A percentile compares a stretch with the other conserved stretches of the same genome.
phyloP scores from a whole-genome alignment of 2,113 vertebrate species.

The Illadopsis cleaveri region DNA sequence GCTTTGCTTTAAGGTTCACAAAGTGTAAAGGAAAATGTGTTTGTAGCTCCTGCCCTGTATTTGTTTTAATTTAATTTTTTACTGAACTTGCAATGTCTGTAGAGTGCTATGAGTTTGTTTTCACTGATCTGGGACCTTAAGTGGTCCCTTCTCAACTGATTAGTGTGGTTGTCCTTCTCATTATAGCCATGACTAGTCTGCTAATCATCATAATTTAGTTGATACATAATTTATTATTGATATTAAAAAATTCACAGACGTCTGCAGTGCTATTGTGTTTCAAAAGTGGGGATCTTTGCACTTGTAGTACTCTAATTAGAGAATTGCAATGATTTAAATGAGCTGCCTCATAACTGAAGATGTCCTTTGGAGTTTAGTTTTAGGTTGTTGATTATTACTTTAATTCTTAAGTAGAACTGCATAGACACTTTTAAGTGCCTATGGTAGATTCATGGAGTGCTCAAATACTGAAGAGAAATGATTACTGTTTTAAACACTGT shows the following conservation, averaged over 20 bases:
- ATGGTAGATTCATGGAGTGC: neutral
- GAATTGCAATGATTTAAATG: neutral
- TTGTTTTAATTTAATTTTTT: neutral
- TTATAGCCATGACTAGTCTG: neutral
- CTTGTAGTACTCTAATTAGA: neutral
- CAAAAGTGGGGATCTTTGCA: neutral
- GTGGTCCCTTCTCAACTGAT: neutral
- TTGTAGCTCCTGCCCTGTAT: neutral
- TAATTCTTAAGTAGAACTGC: neutral
- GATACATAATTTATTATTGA: neutral
- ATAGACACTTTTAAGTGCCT: neutral
- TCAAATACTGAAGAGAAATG: neutral
- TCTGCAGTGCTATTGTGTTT: neutral
- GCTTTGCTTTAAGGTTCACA: neutral
- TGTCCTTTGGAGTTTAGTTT: neutral
- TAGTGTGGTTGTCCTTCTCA: neutral
- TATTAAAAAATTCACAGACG: neutral
- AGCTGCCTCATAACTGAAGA: neutral
- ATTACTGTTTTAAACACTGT: neutral
- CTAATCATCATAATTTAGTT: neutral
- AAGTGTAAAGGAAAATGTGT: neutral
- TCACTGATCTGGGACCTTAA: neutral
- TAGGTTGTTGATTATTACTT: neutral
- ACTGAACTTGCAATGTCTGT: neutral
- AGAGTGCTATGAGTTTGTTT: neutral